Conservation (phyloP, 2,888 invertebrate genomes). For the Parapristionchus giblindavisi region DNA sequence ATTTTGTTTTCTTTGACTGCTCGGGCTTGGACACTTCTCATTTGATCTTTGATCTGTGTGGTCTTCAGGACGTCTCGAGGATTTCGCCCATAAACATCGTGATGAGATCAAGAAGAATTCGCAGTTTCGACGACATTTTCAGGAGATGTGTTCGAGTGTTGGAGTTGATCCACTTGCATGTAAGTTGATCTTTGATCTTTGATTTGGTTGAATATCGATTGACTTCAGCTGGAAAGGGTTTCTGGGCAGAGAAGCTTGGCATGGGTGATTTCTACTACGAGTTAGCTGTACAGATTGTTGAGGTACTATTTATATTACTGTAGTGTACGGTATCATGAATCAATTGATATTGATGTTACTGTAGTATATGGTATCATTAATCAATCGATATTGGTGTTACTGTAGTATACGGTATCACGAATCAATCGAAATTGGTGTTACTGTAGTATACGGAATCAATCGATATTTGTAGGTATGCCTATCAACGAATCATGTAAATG, state of each 20-base stretch:
- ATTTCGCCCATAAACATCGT: slow-evolving; percentile 93
- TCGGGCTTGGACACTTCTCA: neutral
- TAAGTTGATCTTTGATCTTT: slow-evolving; percentile 71
- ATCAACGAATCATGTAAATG: slow-evolving; percentile 81
- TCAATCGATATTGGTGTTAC: too few species aligned
- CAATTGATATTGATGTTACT: too few species aligned
- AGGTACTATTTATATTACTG: slow-evolving; percentile 71
- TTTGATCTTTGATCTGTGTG: slow-evolving; percentile 76
- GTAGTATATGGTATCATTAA: too few species aligned
- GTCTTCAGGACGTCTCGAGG: slow-evolving; percentile 75
- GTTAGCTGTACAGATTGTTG: slow-evolving; percentile 94
- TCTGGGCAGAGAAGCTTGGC: slow-evolving; percentile 95
- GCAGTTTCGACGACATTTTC: slow-evolving; percentile 90
- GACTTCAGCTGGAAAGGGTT: slow-evolving; percentile 77
- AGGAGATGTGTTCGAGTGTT: slow-evolving; percentile 97
- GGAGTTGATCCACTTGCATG: slow-evolving; percentile 97
- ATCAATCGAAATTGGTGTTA: neutral
- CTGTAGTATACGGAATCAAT: slow-evolving; percentile 1
- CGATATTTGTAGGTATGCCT: slow-evolving; percentile 79
- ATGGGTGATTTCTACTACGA: slow-evolving; percentile 99
- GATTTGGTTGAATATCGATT: slow-evolving; percentile 7
- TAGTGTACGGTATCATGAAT: too few species aligned
- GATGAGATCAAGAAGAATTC: slow-evolving; percentile 92
- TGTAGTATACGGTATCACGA: slow-evolving; percentile 25
- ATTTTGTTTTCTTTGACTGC: neutral